Evolutionary conservation across 2,888 invertebrate genomes (phyloP).

Genomic region (Antitype chi): DNA sequence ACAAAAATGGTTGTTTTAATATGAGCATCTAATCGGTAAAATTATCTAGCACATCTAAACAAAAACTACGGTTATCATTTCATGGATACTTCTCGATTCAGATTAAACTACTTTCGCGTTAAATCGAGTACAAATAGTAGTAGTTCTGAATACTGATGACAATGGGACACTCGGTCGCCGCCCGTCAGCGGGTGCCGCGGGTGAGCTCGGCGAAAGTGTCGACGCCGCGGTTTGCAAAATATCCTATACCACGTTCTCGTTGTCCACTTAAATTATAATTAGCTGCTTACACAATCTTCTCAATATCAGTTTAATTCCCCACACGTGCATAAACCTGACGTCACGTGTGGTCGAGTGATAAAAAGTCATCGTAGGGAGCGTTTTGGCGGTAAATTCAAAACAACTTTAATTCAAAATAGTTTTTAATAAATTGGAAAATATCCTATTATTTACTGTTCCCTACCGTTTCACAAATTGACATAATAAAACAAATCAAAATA

Average conservation of each 20-base stretch:
- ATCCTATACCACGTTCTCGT: conserved; percentile 43
- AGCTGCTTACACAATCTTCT: conserved; percentile 16
- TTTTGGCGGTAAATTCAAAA: too few relatives aligned
- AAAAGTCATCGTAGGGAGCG: too few relatives aligned
- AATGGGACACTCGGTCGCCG: conserved; percentile 20
- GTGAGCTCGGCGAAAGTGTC: conserved; percentile 51
- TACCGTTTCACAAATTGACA: too few relatives aligned
- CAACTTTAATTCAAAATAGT: too few relatives aligned
- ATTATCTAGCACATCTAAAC: neutral
- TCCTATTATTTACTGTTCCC: too few relatives aligned
- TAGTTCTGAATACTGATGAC: conserved; percentile 30
- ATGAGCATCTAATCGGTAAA: neutral
- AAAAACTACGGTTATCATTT: neutral
- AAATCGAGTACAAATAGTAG: conserved; percentile 11
- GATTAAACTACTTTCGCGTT: conserved; percentile 1
- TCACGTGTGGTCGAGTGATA: too few relatives aligned
- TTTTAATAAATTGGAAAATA: too few relatives aligned
- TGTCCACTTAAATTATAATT: conserved; percentile 49
- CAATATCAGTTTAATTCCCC: conserved; percentile 27
- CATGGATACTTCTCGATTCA: neutral
- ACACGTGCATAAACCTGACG: conserved; percentile 42
- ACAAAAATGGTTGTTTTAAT: neutral
- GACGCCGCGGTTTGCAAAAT: conserved; percentile 11
- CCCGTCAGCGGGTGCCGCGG: conserved; percentile 3
- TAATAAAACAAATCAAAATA: too few relatives aligned